Evolutionary conservation across 2,797 vertebrate genomes (phyloP).

Genomic region (Sebastes cheni): DNA sequence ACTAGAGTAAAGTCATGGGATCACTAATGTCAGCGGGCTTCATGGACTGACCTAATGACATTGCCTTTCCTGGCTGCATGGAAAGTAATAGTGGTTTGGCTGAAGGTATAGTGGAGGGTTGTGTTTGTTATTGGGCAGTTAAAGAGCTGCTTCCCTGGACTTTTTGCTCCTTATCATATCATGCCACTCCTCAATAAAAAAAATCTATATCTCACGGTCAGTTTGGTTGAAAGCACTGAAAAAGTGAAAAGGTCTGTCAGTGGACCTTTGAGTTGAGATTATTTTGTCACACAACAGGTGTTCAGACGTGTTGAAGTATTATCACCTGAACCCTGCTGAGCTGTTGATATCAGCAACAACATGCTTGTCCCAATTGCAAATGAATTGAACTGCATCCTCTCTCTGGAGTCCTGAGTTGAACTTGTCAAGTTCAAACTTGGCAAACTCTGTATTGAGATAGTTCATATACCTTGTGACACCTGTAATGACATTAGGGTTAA

Average conservation of each 20-base stretch:
- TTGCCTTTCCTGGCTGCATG: not conserved
- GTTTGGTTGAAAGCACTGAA: no score
- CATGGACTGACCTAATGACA: not conserved
- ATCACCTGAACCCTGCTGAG: not conserved
- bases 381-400: not conserved
- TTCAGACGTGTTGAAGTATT: no score
- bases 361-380: not conserved
- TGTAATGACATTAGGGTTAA: not conserved
- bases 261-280: no score
- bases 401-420: no score
- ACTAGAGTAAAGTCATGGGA: not conserved
- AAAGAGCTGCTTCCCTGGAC: no score
- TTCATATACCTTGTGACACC: not conserved
- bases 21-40: not conserved
- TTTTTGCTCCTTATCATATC: no score
- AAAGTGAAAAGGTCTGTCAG: no score
- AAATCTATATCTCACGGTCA: no score
- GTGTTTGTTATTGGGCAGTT: no score
- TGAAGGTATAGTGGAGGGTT: fast-evolving
- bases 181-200: no score
- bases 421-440: not conserved
- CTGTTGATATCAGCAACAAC: not conserved
- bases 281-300: no score
- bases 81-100: no score
- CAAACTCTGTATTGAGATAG: not conserved